Base-by-base conservation (phyloP, 2,797 vertebrate genomes). In the Labroides dimidiatus region DNA sequence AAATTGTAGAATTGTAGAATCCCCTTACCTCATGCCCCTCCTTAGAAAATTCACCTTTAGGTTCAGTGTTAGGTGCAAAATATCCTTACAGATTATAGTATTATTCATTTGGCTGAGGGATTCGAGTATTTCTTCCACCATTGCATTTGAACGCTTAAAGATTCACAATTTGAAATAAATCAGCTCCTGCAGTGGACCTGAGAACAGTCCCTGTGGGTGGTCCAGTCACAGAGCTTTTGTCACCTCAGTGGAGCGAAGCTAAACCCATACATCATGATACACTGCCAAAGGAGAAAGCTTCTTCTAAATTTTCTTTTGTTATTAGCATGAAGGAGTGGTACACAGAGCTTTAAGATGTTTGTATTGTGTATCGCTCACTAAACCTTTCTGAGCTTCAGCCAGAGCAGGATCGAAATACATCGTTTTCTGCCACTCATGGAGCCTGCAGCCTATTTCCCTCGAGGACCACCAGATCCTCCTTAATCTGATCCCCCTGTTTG, bases 381-480 rank as follows among this genome's bases (percentile, higher is more conserved):
- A 85, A 64, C 73, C 23, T 62, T 43, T 12, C 20, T 57, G 47
- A 69, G 71, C 50, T 51, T 33, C 16, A 23, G 49, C 19, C 24
- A 66, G 4, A 30, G 45, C 57, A 51, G 54, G 58, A 71, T 57
- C 9, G 10, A 62, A 66, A 50, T 61, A 41, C 43, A 78, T 66
- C 44, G 41, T 53, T 77, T 63, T 64, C 52, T 84, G 70, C 84
- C 78, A 64, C 48, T 78, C 57, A 54, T 21, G 44, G 30, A 62
- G 47, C 36, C 66, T 76, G 60, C 15, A 65, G 68, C 27, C 51
- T 64, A 43, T 85, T 80, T 75, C 73, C 75, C 80, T 30, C 27
- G 65, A 78, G 78, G 58, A 81, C 55, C 55, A 8, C 50, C 43
- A 39, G 49, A 53, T 58, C 68, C 55, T 65, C 62, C 50, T 56